Conservation (phyloP, 2,888 invertebrate species). For the Cheilosia variabilis region DNA sequence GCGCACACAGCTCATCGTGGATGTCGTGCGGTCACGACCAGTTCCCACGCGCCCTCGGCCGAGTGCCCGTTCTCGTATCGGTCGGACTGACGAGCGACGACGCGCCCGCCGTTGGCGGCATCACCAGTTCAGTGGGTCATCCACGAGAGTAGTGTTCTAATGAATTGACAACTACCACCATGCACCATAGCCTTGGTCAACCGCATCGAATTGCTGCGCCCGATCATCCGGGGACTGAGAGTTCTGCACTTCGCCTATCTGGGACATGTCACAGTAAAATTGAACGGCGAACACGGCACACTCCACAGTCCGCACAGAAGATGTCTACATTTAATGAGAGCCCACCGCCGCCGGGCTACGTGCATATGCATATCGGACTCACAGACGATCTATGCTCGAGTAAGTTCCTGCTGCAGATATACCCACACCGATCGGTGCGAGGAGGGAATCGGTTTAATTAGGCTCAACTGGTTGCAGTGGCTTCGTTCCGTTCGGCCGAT, state of each 20-base stretch:
- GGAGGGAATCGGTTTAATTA: constrained; percentile 59
- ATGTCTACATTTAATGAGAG: constrained; percentile 67
- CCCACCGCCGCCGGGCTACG: constrained; percentile 15
- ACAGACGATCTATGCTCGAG: constrained; percentile 56
- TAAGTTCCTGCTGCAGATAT: constrained; percentile 11
- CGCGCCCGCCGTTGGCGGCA: constrained; percentile 45
- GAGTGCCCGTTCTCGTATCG: constrained; percentile 14
- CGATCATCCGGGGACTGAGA: constrained; percentile 44
- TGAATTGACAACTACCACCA: constrained; percentile 61
- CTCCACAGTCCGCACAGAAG: neutral
- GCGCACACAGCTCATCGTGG: constrained; percentile 55
- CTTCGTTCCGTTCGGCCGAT: constrained; percentile 50
- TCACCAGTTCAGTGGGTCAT: constrained; percentile 73
- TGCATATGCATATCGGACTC: constrained; percentile 56
- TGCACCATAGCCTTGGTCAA: constrained; percentile 41
- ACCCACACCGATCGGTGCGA: neutral
- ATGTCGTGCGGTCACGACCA: constrained; percentile 71
- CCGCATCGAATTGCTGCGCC: constrained; percentile 41
- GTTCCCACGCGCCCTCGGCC: constrained; percentile 62
- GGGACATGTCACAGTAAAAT: constrained; percentile 72
- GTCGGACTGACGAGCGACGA: neutral
- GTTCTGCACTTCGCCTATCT: constrained; percentile 59
- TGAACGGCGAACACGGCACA: constrained; percentile 27
- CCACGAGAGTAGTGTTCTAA: constrained; percentile 68
- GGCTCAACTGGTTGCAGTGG: constrained; percentile 46